Evolutionary conservation across 2,888 invertebrate species (phyloP), one percentile per base, ranked within the genome.

Genomic region (Hedychridium roseum): DNA sequence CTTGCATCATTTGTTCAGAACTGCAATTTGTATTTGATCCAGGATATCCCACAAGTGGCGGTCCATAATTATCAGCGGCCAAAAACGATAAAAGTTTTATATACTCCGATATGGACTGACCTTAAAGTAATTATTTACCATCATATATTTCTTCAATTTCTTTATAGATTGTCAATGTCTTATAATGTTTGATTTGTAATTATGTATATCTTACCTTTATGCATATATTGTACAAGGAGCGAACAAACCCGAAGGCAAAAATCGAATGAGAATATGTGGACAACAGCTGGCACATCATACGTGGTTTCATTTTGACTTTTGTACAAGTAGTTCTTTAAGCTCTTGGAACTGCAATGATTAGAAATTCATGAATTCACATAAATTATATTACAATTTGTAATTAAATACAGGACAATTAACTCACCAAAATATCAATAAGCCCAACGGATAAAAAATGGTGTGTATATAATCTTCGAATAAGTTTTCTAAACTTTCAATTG

Each of bases 391-490:
- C 23, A 16, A 30, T 17, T 16, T 3, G 12, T n/a, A n/a, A 6
- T 23, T 11, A 16, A 37, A 15, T 26, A 15, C 21, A 37, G 31
- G 3, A 30, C 2, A n/a, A 23, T 27, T n/a, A 30, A 54, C 54
- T 68, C 60, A 76, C 78, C 76, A 75, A 54, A 74, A 78, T 14
- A 79, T 45, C 16, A 79, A 50, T 39, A 79, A 60, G 43, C 78
- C 77, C 30, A 79, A 62, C 0, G 79, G 71, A 53, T 78, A 78
- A 59, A 68, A 78, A 21, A 78, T 59, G 23, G 80, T 79, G 49
- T 82, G 80, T 80, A 85, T 82, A 44, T 84, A 83, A 50, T 85
- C 83, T 11, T 82, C 71, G 42, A 86, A 76, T 2, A 86, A 80
- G 2, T 73, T 75, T 70, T 87, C 87, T 50, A 87, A 74, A 41